phyloP scores from a whole-genome alignment of 2,888 invertebrate species.

The Chymomyza caudatula region DNA sequence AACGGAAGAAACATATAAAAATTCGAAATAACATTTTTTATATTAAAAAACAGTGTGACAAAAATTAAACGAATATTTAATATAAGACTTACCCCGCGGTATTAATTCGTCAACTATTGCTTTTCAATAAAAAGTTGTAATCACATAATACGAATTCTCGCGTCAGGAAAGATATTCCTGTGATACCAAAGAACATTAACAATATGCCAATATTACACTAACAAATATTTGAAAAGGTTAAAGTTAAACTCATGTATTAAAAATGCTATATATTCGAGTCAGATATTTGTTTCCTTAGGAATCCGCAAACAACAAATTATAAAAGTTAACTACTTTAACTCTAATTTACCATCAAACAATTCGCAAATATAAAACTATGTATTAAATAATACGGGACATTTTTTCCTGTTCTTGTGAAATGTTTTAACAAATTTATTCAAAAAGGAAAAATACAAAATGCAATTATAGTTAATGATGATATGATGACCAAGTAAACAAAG shows the following conservation, averaged over 20 bases:
- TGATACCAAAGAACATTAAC: no score
- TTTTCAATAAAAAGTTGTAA: neutral
- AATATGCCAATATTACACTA: no score
- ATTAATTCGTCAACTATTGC: neutral
- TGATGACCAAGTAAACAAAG: neutral
- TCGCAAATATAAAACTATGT: no score
- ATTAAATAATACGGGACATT: neutral
- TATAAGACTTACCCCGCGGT: neutral
- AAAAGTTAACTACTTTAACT: neutral
- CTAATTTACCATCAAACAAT: neutral
- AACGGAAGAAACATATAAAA: slow-evolving; percentile 4
- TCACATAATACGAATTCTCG: neutral
- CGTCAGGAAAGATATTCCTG: neutral
- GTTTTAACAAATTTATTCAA: neutral
- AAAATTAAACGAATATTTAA: no score
- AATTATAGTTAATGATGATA: neutral
- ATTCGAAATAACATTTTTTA: slow-evolving; percentile 2
- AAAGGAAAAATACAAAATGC: neutral
- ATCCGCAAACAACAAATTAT: neutral
- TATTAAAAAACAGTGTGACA: no score
- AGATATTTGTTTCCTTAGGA: neutral
- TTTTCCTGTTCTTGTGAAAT: neutral
- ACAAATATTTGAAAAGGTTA: neutral
- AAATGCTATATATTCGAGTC: neutral
- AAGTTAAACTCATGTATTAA: neutral